These are phyloP conservation scores for Bucorvus abyssinicus DNA, from an alignment of 2,797 vertebrate species.

Conservation along the genomic window DNA sequence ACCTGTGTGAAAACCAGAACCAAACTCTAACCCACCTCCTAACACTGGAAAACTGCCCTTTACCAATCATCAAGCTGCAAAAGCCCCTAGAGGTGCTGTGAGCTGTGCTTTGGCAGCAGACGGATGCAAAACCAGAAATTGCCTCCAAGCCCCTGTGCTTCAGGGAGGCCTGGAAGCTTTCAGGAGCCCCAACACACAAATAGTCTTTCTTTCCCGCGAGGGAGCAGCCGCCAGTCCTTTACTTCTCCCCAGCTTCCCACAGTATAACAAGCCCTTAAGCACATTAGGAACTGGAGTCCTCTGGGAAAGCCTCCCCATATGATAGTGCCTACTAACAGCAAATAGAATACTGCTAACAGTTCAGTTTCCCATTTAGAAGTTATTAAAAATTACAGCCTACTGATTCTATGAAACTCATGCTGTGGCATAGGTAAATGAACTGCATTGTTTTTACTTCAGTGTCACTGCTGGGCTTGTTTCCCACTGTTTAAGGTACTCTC, in stretches of 20 bases:
- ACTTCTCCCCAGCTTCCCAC: background rate
- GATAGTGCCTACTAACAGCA: background rate
- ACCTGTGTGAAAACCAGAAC: background rate
- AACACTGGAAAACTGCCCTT: background rate
- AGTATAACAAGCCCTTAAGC: background rate
- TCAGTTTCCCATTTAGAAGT: background rate
- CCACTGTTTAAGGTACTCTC: background rate
- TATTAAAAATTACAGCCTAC: background rate
- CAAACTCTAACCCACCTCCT: background rate
- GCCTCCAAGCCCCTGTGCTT: background rate
- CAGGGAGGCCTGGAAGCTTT: background rate
- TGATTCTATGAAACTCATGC: background rate
- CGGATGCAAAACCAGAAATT: background rate
- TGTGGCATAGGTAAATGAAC: background rate
- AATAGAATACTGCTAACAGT: background rate
- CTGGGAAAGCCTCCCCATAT: background rate
- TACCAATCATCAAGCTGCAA: too few relatives aligned
- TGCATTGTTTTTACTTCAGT: background rate
- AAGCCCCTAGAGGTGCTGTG: background rate
- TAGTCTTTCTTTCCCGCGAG: rapidly evolving
- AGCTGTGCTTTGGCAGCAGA: background rate
- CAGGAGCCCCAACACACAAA: background rate
- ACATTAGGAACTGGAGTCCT: background rate
- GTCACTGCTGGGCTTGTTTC: background rate
- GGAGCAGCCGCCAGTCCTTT: background rate